phyloP scores from a whole-genome alignment of 2,797 vertebrate species.

The Gymnoscopelus microlampas region DNA sequence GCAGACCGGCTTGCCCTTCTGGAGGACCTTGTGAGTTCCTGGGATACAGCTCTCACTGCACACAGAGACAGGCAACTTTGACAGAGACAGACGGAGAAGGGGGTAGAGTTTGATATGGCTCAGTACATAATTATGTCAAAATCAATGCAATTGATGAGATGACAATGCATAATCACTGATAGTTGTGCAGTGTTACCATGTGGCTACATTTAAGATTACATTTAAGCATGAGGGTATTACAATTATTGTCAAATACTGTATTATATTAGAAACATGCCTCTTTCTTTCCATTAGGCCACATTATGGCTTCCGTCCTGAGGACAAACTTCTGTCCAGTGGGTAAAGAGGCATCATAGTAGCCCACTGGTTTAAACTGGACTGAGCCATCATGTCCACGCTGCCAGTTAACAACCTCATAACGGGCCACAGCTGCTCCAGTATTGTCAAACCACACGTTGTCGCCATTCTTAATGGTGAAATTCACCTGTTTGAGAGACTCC shows the following conservation, averaged over 20 bases:
- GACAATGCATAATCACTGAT: neutral
- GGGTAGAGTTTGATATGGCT: neutral
- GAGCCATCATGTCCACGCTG: conserved; percentile 62
- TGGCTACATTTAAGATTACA: neutral
- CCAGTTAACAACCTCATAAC: conserved; percentile 82
- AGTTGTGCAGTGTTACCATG: neutral
- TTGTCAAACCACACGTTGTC: conserved; percentile 78
- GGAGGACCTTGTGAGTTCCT: conserved; percentile 75
- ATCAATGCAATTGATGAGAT: neutral
- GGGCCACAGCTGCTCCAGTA: conserved; percentile 73
- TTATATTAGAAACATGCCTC: conserved; percentile 56
- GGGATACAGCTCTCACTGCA: conserved; percentile 77
- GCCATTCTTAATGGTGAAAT: conserved; percentile 73
- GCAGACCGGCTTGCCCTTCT: conserved; percentile 76
- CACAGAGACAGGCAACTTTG: conserved; percentile 73
- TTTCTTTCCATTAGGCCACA: conserved; percentile 68
- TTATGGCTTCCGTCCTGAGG: conserved; percentile 62
- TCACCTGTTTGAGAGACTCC: conserved; percentile 71
- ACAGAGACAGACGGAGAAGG: conserved; percentile 6
- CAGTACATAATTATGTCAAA: neutral
- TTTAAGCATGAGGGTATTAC: neutral
- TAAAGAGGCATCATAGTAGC: conserved; percentile 76
- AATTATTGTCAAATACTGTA: neutral
- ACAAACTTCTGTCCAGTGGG: conserved; percentile 70
- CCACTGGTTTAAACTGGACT: conserved; percentile 75